phyloP scores from a whole-genome alignment of 2,797 vertebrate species.

The Spinibarbus caldwelli region DNA sequence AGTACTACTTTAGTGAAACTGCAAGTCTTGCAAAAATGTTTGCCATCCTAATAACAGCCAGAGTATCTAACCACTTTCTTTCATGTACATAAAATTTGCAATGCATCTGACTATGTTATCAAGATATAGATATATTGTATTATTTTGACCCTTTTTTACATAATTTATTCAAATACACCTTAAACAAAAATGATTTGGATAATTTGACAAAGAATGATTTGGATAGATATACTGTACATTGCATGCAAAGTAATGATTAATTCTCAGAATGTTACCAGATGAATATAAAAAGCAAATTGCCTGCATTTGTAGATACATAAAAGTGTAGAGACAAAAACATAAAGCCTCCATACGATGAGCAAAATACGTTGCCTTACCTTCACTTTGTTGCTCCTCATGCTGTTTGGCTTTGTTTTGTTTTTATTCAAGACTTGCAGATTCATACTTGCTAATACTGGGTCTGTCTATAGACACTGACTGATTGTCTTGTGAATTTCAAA shows the following conservation, averaged over 20 bases:
- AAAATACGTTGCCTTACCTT: constrained; percentile 5
- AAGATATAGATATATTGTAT: too few species aligned
- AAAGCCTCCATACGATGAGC: background rate
- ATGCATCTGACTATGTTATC: too few species aligned
- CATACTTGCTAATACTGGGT: background rate
- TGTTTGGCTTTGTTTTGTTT: background rate
- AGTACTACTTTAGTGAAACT: background rate
- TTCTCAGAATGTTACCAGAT: background rate
- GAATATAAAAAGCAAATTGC: background rate
- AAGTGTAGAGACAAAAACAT: background rate
- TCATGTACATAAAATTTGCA: background rate
- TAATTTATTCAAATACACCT: background rate
- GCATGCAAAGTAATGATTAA: background rate
- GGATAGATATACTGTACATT: background rate
- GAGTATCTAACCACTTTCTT: background rate
- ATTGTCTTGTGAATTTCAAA: background rate
- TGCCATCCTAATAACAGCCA: background rate
- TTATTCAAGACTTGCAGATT: background rate
- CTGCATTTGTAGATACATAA: background rate
- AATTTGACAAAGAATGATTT: background rate
- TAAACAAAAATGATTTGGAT: background rate
- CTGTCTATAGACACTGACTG: background rate
- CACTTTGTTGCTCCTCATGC: background rate
- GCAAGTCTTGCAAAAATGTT: background rate
- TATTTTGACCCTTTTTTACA: too few species aligned